These are phyloP conservation scores for Drosophila leontia DNA, from an alignment of 1,140 invertebrate genomes.

Conservation along the genomic window DNA sequence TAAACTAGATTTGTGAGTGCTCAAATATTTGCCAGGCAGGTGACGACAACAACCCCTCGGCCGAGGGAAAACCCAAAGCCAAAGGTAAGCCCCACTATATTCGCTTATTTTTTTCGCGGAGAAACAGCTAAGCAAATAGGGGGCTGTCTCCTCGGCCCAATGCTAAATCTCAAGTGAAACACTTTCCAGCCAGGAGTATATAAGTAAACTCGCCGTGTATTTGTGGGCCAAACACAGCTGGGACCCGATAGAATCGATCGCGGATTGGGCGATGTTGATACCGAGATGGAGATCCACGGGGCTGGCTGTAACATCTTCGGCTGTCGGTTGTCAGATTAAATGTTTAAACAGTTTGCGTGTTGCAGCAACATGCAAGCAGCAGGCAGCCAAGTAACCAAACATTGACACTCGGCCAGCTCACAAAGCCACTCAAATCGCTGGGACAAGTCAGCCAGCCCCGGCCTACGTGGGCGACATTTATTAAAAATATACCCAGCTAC, in stretches of 20 bases:
- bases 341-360: conserved; percentile 78
- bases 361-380: conserved; percentile 62
- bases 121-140: conserved; percentile 67
- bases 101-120: conserved; percentile 25
- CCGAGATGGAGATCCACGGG: conserved; percentile 7
- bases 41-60: conserved; percentile 22
- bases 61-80: conserved; percentile 64
- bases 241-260: conserved; percentile 25
- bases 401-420: conserved; percentile 54
- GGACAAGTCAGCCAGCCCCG: conserved; percentile 24
- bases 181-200: conserved; percentile 6
- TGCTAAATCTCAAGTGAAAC: conserved; percentile 77
- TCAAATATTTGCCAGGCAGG: conserved; percentile 67
- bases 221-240: conserved; percentile 79
- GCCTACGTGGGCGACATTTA: conserved; percentile 74
- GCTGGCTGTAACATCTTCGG: conserved; percentile 69
- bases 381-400: conserved; percentile 55
- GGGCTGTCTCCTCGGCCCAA: conserved; percentile 38
- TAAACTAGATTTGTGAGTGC: conserved; percentile 79
- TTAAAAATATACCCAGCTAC: conserved; percentile 22
- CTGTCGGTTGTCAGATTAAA: conserved; percentile 70
- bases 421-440: conserved; percentile 54
- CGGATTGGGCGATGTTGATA: conserved; percentile 21
- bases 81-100: conserved; percentile 22
- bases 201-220: neutral